These are phyloP conservation scores for Dione juno DNA, from an alignment of 2,888 invertebrate genomes.

Conservation along the genomic window DNA sequence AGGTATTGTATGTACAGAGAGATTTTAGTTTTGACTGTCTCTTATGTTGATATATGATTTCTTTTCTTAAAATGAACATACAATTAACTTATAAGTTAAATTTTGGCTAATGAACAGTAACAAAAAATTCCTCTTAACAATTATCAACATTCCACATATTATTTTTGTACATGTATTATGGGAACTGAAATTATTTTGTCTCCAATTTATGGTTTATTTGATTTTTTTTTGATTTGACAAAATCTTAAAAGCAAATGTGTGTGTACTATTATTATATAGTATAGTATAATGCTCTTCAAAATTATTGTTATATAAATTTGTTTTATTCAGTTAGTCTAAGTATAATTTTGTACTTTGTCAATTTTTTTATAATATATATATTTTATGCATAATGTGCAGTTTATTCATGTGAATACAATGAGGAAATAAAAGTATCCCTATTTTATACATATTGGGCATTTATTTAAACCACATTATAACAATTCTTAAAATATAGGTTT, in stretches of 20 bases:
- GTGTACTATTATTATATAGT: too few species aligned
- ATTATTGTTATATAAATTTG: slow-evolving; percentile 34
- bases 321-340: slow-evolving; percentile 35
- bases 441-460: slow-evolving; percentile 59
- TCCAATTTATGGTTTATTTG: slow-evolving; percentile 40
- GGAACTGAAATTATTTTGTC: slow-evolving; percentile 43
- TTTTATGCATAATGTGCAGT: slow-evolving; percentile 64
- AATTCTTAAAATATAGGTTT: slow-evolving; percentile 8
- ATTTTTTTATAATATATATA: slow-evolving; percentile 67
- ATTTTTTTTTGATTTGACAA: slow-evolving; percentile 39
- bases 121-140: slow-evolving; percentile 44
- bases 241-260: slow-evolving; percentile 23
- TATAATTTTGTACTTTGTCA: slow-evolving; percentile 71
- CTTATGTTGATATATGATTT: slow-evolving; percentile 7
- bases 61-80: slow-evolving; percentile 14
- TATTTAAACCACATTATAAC: slow-evolving; percentile 46
- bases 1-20: not conserved
- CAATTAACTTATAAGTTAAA: slow-evolving; percentile 30
- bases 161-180: slow-evolving; percentile 63
- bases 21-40: not conserved
- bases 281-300: slow-evolving; percentile 24
- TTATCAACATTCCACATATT: slow-evolving; percentile 71
- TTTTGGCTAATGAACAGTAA: slow-evolving; percentile 42
- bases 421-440: slow-evolving; percentile 75
- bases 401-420: slow-evolving; percentile 70